Conservation (phyloP, 1,140 invertebrate genomes). For the Metopolophium dirhodum region DNA sequence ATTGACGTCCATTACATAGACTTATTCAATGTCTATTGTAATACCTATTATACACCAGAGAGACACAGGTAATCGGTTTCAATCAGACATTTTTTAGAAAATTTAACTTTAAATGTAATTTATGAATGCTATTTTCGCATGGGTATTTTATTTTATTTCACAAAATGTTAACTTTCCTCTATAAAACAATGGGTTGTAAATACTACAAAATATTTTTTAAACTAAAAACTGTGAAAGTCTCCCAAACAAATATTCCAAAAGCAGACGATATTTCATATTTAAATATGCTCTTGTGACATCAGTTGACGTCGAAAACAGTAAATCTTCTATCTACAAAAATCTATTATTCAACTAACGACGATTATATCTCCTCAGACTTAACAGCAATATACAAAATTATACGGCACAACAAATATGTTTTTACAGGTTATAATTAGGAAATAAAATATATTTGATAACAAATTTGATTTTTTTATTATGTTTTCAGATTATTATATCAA, state of each 20-base stretch:
- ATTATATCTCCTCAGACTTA: neutral
- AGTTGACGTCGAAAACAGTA: neutral
- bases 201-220: too few relatives aligned
- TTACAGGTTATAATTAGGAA: neutral
- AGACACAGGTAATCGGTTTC: too few relatives aligned
- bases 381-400: neutral
- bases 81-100: too few relatives aligned
- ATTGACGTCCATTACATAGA: too few relatives aligned
- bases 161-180: too few relatives aligned
- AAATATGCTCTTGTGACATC: neutral
- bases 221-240: neutral
- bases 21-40: too few relatives aligned
- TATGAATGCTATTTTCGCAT: too few relatives aligned
- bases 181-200: too few relatives aligned
- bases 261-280: neutral
- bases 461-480: neutral
- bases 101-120: too few relatives aligned
- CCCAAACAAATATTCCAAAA: neutral
- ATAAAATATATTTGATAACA: neutral
- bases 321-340: neutral
- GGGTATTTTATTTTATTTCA: too few relatives aligned
- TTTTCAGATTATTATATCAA: neutral
- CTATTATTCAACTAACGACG: neutral
- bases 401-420: neutral
- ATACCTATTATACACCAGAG: too few relatives aligned